Percentiles rank a stretch among this genome's conserved stretches.
Conservation (phyloP, 2,888 invertebrate species). For the Ormyrus pomaceus region DNA sequence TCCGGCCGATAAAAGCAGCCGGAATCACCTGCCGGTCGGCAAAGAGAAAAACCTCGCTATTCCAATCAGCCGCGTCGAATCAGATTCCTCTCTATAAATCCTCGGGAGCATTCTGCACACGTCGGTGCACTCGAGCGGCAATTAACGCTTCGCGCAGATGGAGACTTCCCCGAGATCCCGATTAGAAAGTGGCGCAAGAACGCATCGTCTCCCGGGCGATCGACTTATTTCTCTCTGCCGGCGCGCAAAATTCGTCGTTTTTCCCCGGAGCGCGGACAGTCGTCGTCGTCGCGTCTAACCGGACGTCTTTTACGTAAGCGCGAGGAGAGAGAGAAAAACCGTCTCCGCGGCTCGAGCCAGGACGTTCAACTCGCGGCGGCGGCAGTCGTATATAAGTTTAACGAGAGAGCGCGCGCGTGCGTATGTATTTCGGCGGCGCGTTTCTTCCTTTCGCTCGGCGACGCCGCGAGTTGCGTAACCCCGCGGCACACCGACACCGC, state of each 20-base stretch:
- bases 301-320: slow-evolving; percentile 53
- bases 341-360: background rate
- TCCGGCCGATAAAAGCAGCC: no score
- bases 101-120: no score
- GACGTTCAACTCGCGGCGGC: slow-evolving; percentile 41
- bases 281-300: slow-evolving; percentile 30
- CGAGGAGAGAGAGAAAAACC: slow-evolving; percentile 49
- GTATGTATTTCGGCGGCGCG: slow-evolving; percentile 29
- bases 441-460: slow-evolving; percentile 48
- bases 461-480: slow-evolving; percentile 29
- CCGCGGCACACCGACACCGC: slow-evolving; percentile 3
- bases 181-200: background rate
- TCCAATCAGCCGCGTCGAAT: no score
- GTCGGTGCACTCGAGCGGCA: no score
- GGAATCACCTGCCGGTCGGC: no score
- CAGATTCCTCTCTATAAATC: no score
- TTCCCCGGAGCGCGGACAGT: background rate
- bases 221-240: no score
- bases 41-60: no score
- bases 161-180: background rate
- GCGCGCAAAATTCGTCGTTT: no score
- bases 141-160: background rate
- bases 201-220: slow-evolving; percentile 9
- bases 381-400: slow-evolving; percentile 20
- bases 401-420: slow-evolving; percentile 25